Evolutionary conservation across 2,113 vertebrate species (phyloP).

Genomic region (Corapipo altera): DNA sequence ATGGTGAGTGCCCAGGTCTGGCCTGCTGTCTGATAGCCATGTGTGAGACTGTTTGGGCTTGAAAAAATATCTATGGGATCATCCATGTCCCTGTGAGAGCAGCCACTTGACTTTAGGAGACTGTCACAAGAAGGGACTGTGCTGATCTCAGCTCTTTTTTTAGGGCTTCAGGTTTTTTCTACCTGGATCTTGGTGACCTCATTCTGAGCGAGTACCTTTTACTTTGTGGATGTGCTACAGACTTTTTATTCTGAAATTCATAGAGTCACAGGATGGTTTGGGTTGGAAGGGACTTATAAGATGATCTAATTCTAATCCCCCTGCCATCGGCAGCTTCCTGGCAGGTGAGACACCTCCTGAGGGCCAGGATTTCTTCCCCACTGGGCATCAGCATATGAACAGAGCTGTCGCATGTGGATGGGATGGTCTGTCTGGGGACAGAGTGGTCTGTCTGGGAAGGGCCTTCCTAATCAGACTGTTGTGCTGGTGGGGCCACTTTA

Average conservation of each 20-base stretch:
- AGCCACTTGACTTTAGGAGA: background rate
- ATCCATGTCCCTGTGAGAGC: background rate
- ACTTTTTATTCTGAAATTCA: background rate
- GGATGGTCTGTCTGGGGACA: background rate
- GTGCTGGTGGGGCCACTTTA: background rate
- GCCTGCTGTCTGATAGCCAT: background rate
- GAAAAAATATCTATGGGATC: background rate
- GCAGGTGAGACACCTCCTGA: background rate
- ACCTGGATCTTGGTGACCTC: background rate
- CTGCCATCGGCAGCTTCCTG: background rate
- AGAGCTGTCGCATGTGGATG: fast-evolving
- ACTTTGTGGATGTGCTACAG: background rate
- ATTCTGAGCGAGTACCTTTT: background rate
- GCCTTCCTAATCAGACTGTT: background rate
- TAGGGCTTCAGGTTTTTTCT: background rate
- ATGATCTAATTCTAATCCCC: background rate
- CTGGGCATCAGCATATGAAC: background rate
- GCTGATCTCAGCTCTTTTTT: background rate
- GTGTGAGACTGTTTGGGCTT: background rate
- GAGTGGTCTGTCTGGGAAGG: background rate
- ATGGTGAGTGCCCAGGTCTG: background rate
- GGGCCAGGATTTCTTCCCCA: background rate
- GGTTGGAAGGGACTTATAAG: background rate
- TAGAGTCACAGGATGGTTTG: background rate
- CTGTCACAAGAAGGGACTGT: background rate